These are phyloP conservation scores for Heteractis magnifica DNA, from an alignment of 92 coral and sea anemone species.

Conservation along the genomic window DNA sequence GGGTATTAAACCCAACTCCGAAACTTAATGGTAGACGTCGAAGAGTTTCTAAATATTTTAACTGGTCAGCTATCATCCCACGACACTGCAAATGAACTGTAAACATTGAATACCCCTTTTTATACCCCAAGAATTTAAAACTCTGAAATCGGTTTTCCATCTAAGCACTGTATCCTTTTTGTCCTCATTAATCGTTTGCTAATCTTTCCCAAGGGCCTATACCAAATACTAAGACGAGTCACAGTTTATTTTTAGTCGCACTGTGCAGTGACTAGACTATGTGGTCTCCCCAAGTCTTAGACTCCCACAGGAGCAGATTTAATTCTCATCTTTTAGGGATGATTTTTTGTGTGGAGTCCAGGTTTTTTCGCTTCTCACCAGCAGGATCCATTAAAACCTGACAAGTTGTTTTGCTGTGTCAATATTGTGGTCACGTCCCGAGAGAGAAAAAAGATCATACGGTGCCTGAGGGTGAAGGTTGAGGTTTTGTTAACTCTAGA, in stretches of 20 bases:
- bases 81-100: neutral
- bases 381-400: constrained; percentile 12
- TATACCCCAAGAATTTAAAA: neutral
- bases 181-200: too few species aligned
- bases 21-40: neutral
- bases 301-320: neutral
- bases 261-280: neutral
- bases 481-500: neutral
- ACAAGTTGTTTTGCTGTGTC: constrained; percentile 28
- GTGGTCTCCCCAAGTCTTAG: neutral
- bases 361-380: neutral
- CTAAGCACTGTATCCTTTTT: neutral
- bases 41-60: neutral
- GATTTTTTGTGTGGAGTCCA: constrained; percentile 5
- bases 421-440: constrained; percentile 40
- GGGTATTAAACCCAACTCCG: neutral
- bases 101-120: neutral
- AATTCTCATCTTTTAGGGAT: neutral
- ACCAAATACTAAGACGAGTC: neutral
- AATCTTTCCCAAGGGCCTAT: too few species aligned
- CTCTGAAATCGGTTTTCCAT: neutral
- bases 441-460: neutral
- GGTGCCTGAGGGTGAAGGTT: constrained; percentile 19
- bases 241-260: neutral
- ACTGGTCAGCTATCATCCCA: neutral